Conservation (phyloP, 2,888 invertebrate genomes). For the Phlogophora meticulosa region DNA sequence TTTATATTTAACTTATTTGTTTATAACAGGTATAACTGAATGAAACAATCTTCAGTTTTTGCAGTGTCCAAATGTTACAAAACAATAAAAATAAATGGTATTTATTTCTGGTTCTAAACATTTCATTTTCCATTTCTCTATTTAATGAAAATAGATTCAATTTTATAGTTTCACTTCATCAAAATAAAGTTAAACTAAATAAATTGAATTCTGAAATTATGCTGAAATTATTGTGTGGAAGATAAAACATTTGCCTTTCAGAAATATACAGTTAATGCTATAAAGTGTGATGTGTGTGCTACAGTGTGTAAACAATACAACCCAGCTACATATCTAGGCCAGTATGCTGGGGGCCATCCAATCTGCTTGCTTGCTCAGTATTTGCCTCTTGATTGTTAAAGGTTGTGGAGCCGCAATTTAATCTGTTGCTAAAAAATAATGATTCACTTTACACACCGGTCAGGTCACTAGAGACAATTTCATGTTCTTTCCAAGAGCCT, state of each 20-base stretch:
- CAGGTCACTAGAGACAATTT: neutral
- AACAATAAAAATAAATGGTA: neutral
- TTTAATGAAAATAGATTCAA: neutral
- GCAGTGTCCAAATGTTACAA: neutral
- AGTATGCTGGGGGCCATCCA: neutral
- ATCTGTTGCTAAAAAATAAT: neutral
- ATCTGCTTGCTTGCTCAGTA: conserved; percentile 34
- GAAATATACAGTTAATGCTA: neutral
- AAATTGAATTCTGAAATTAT: neutral
- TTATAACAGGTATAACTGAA: conserved; percentile 19
- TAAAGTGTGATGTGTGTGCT: conserved; percentile 12
- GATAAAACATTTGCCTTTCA: neutral
- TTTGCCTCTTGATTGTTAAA: neutral
- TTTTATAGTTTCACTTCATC: neutral
- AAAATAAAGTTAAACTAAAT: neutral
- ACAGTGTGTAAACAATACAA: conserved; percentile 33
- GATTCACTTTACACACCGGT: neutral
- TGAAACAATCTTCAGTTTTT: conserved; percentile 28
- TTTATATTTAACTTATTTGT: too few relatives aligned
- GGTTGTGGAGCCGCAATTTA: conserved; percentile 3
- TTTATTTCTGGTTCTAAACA: neutral
- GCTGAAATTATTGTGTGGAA: neutral
- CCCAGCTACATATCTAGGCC: conserved; percentile 4
- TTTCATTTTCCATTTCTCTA: too few relatives aligned
- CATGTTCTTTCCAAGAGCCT: neutral